Evolutionary conservation across 2,888 invertebrate genomes (phyloP).

Genomic region (Subacronicta megacephala): DNA sequence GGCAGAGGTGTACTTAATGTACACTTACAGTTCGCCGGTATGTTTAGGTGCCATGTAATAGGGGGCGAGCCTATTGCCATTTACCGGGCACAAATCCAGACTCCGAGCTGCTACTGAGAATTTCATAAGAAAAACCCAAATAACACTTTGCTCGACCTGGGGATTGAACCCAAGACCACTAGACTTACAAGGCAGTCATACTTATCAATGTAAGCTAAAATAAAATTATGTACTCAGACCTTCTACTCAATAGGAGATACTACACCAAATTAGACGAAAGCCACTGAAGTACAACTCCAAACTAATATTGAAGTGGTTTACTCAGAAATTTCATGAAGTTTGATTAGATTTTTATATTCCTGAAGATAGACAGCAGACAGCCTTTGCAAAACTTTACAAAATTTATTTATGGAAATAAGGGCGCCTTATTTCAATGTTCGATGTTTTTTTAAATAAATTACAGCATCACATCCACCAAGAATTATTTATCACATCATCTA

Average conservation of each 20-base stretch:
- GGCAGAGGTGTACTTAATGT: too few species aligned
- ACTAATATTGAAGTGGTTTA: conserved; percentile 27
- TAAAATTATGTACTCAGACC: conserved; percentile 11
- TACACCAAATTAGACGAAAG: conserved; percentile 2
- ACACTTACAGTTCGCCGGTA: too few species aligned
- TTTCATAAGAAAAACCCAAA: too few species aligned
- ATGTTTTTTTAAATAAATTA: neutral
- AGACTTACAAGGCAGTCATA: too few species aligned
- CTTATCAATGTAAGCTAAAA: too few species aligned
- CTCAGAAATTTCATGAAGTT: conserved; percentile 37
- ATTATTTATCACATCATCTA: conserved; percentile 4
- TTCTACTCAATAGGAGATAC: neutral
- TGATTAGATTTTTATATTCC: conserved; percentile 28
- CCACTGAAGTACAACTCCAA: conserved; percentile 28
- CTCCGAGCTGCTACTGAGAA: too few species aligned
- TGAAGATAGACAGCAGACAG: too few species aligned
- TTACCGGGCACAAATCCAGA: too few species aligned
- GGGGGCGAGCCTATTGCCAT: too few species aligned
- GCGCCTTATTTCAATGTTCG: neutral
- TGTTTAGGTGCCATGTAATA: too few species aligned
- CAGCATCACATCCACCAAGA: neutral
- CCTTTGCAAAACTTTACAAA: neutral
- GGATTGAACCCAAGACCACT: too few species aligned
- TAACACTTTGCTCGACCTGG: too few species aligned
- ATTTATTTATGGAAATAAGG: neutral